Base-by-base conservation (phyloP, 2,113 vertebrate species). In the Hemichromis elongatus region DNA sequence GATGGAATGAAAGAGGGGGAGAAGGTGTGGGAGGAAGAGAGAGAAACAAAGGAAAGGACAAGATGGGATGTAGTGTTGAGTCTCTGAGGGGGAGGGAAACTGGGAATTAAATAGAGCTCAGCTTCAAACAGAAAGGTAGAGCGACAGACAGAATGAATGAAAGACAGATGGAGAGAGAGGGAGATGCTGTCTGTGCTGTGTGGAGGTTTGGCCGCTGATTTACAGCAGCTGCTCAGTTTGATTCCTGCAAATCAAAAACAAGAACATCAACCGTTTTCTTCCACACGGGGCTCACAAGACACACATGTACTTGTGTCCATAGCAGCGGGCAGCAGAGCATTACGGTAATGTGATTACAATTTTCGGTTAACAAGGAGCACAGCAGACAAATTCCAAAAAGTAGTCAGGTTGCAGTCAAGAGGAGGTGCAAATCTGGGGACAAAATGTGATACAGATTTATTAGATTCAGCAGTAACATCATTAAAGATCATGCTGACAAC, bases 11-110 rank as follows among this genome's bases (percentile, higher is more conserved):
- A 89, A 90, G 90, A 89, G 90, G 90, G 92, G 92, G 90, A 92
- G 90, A 90, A 87, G 86, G 84, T 91, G 93, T 94, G 26, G 93
- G 93, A 93, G 93, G 93, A 86, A 89, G 90, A 91, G 92, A 90
- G 70, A 92, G 92, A 91, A 86, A 93, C 90, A 94, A 93, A 94
- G 83, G 82, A 84, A 92, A 88, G 91, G 91, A 92, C 87, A 89
- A 86, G 90, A 89, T 82, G 89, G 91, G 93, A 92, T 87, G 89
- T 87, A 89, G 90, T 79, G 85, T 35, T 79, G 82, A 78, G 89
- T 85, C 89, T 91, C 89, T 91, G 93, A 92, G 93, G 92, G 86
- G 89, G 90, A 93, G 92, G 85, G 92, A 90, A 33, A 54, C 37
- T 82, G 86, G 88, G 93, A 92, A 90, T 93, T 90, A 79, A 90